Base-by-base conservation (phyloP, 2,113 vertebrate genomes). In the Alouatta palliata region DNA sequence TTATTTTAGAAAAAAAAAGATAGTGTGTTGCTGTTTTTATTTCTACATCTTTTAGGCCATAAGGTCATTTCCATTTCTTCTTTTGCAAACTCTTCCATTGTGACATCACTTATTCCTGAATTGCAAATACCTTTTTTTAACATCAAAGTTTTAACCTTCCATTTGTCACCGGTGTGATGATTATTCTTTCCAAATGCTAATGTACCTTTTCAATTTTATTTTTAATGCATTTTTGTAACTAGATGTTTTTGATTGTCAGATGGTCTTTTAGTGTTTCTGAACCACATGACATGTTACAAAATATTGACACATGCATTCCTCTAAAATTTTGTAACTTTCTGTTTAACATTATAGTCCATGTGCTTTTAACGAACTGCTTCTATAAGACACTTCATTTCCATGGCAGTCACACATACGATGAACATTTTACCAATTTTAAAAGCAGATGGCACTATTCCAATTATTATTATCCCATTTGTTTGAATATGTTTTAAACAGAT, bases 341-440 rank as follows among this genome's bases (percentile, higher is more conserved):
- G 16, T 66, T 73, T 87, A 45, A 81, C 11, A 35, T 66, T 58
- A 90, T 35, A 70, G 23, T 73, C 7, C 32, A 16, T 40, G 70
- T 30, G 21, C 9, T 68, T 58, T 77, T 77, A 87, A 77, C 47
- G 3, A 19, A 27, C 10, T 70, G 20, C 40, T 52, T 75, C 47
- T 56, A 25, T 8, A 70, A 12, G 64, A 91, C 47, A n/a, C 1
- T 83, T 80, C 64, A 66, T 93, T 91, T 77, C 8, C 54, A 81
- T 93, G 14, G 68, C 61, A 82, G 68, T 71, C 71, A 80, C 19
- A 8, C 27, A 90, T 56, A 49, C 75, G 20, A 52, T 54, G 10
- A 40, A 25, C 35, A 95, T 96, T 66, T 90, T 64, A 77, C 37
- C 32, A 84, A 66, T 80, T 75, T 79, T 87, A 7, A 91, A 91